Evolutionary conservation across 2,113 vertebrate species (phyloP).

Genomic region (Chamaea fasciata): DNA sequence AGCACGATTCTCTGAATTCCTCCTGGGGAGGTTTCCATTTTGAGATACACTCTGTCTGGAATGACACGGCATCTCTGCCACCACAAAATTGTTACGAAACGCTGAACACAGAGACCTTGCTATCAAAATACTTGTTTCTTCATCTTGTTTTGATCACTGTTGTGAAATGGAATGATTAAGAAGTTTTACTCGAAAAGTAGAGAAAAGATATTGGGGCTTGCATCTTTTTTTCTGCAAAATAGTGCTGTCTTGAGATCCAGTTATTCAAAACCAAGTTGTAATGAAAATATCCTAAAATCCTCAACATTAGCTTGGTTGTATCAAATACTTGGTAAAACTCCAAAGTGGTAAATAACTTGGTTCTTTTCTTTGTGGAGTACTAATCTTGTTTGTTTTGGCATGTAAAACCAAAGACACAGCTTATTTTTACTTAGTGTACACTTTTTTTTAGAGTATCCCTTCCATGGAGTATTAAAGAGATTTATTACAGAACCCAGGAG

Average conservation of each 20-base stretch:
- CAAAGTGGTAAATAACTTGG: conserved; percentile 26
- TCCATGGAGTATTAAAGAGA: not conserved
- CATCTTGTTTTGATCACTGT: not conserved
- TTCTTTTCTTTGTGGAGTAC: conserved; percentile 30
- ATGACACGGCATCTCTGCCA: not conserved
- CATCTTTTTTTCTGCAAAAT: not conserved
- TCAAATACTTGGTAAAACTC: conserved; percentile 41
- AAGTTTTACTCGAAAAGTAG: not conserved
- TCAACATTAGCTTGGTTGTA: not conserved
- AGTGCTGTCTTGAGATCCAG: not conserved
- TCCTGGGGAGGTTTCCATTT: conserved; percentile 9
- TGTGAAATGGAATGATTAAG: not conserved
- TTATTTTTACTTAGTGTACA: not conserved
- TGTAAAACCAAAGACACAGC: not conserved
- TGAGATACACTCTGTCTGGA: not conserved
- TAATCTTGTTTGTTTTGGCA: conserved; percentile 43
- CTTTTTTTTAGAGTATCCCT: not conserved
- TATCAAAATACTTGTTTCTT: conserved; percentile 8
- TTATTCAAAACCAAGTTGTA: not conserved
- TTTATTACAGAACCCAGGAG: not conserved
- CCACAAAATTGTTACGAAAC: not conserved
- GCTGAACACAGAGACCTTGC: not conserved
- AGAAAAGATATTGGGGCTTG: not conserved
- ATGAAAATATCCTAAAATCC: conserved; percentile 20
- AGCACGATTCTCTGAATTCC: not conserved